These are phyloP conservation scores for Seira musarum DNA, from an alignment of 2,888 invertebrate species.

Conservation along the genomic window DNA sequence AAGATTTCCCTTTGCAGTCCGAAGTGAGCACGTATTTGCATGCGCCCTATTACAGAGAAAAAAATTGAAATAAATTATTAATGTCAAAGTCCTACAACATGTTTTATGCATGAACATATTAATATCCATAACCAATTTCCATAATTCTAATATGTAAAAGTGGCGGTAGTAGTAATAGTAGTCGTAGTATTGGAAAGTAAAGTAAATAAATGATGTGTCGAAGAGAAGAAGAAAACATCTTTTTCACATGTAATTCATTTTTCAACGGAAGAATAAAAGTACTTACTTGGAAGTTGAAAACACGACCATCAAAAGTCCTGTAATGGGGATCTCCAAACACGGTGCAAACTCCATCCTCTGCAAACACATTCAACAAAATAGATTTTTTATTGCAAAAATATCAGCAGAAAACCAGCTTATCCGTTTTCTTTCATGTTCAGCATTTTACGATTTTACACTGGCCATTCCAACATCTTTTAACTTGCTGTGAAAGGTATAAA, in stretches of 20 bases:
- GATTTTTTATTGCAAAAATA: slow-evolving; percentile 34
- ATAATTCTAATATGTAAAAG: too few relatives aligned
- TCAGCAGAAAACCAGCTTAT: not conserved
- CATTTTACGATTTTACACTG: too few relatives aligned
- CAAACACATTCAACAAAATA: slow-evolving; percentile 69
- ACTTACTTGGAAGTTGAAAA: slow-evolving; percentile 85
- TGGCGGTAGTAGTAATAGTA: too few relatives aligned
- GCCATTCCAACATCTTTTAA: too few relatives aligned
- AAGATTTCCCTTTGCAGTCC: slow-evolving; percentile 81
- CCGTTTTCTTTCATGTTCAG: too few relatives aligned
- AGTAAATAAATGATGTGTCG: slow-evolving; percentile 29
- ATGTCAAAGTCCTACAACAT: too few relatives aligned
- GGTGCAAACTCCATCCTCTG: slow-evolving; percentile 90
- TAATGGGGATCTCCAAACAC: slow-evolving; percentile 97
- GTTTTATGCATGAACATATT: too few relatives aligned
- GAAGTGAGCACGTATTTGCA: slow-evolving; percentile 92
- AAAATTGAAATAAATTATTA: slow-evolving; percentile 61
- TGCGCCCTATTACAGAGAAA: slow-evolving; percentile 79
- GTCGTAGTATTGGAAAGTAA: too few relatives aligned
- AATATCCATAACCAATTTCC: too few relatives aligned
- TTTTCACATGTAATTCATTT: slow-evolving; percentile 30
- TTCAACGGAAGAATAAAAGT: not conserved
- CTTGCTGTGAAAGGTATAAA: too few relatives aligned
- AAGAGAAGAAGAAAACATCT: slow-evolving; percentile 10
- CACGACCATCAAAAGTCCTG: slow-evolving; percentile 94